Evolutionary conservation across 2,113 vertebrate species (phyloP).

Genomic region (Catharus minimus): DNA sequence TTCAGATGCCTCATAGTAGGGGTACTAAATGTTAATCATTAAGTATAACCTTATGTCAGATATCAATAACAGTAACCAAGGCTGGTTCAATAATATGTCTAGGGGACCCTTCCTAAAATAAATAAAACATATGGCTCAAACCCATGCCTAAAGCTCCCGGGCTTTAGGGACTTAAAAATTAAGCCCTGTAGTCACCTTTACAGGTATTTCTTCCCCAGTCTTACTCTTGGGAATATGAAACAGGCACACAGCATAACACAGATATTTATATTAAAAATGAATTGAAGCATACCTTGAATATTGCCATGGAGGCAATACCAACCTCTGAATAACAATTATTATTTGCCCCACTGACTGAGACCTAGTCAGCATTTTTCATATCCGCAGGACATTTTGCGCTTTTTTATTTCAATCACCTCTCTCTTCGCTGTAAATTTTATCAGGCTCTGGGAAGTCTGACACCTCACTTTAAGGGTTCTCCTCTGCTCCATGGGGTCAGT

Average conservation of each 20-base stretch:
- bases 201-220: constrained; percentile 58
- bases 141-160: constrained; percentile 53
- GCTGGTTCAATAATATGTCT: constrained; percentile 61
- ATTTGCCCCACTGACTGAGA: constrained; percentile 2
- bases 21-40: constrained; percentile 66
- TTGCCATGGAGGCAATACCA: constrained; percentile 1
- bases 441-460: neutral
- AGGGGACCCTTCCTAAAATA: constrained; percentile 63
- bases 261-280: constrained; percentile 65
- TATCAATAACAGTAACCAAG: constrained; percentile 69
- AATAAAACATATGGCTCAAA: constrained; percentile 66
- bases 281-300: constrained; percentile 63
- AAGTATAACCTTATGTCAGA: constrained; percentile 65
- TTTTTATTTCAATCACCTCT: neutral
- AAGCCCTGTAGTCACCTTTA: constrained; percentile 63
- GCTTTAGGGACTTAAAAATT: constrained; percentile 66
- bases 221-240: constrained; percentile 62
- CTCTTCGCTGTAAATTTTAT: neutral
- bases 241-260: constrained; percentile 14
- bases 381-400: neutral
- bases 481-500: neutral
- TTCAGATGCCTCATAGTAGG: constrained; percentile 44
- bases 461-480: neutral
- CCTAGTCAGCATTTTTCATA: constrained; percentile 11
- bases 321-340: constrained; percentile 30